Percentiles rank a stretch among this genome's conserved stretches.
Conservation (phyloP, 2,797 vertebrate species). For the Alca torda region DNA sequence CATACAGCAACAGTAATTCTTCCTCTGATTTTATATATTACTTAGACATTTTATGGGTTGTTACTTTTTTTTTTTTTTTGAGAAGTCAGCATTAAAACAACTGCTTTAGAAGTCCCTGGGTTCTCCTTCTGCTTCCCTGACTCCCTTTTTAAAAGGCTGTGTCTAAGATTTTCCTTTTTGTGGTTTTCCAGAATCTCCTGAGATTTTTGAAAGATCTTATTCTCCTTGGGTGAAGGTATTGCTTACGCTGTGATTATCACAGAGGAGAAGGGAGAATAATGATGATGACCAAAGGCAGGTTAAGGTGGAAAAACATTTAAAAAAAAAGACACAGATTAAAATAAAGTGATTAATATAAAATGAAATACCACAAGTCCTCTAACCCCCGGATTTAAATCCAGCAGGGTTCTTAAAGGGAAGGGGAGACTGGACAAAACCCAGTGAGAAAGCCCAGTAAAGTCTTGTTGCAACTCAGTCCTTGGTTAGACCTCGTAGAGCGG, state of each 20-base stretch:
- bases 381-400: background rate
- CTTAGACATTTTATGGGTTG: background rate
- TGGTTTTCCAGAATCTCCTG: background rate
- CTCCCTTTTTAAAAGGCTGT: background rate
- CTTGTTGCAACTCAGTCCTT: background rate
- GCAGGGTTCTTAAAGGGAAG: background rate
- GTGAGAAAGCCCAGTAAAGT: background rate
- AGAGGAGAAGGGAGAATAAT: background rate
- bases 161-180: background rate
- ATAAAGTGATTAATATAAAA: background rate
- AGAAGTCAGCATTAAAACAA: background rate
- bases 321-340: background rate
- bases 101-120: background rate
- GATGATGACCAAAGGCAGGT: background rate
- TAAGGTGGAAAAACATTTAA: fast-evolving
- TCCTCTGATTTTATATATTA: background rate
- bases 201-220: background rate
- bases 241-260: no score
- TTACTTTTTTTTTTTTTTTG: background rate
- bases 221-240: background rate
- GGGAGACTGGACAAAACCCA: background rate
- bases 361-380: background rate
- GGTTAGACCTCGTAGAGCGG: fast-evolving
- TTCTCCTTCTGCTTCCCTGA: background rate
- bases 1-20: background rate